These are phyloP conservation scores for Rattus rattus DNA, from an alignment of 2,113 vertebrate species.

Conservation along the genomic window DNA sequence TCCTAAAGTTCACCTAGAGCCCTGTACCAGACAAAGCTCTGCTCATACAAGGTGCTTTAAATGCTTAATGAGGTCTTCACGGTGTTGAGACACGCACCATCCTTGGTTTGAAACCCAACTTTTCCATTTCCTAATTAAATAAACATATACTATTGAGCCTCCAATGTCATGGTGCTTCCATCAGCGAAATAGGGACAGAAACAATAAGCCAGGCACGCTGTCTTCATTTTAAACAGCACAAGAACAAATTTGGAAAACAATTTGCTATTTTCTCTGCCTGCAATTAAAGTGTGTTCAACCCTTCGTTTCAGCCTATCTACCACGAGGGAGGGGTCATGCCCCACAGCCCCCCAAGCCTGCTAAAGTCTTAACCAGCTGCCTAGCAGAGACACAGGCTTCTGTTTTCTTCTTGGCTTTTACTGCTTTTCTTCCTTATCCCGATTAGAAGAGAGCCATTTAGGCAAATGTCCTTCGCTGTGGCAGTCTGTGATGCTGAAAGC, in stretches of 20 bases:
- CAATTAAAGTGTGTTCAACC: neutral
- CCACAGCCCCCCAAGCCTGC: neutral
- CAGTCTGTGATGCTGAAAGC: neutral
- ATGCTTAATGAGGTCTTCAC: neutral
- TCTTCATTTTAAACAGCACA: neutral
- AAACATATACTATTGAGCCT: neutral
- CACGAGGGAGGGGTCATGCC: neutral
- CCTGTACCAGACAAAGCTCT: slow-evolving; percentile 3
- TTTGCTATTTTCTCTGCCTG: neutral
- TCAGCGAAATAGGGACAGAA: slow-evolving; percentile 19
- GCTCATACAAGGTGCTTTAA: neutral
- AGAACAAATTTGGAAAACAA: neutral
- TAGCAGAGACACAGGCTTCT: neutral
- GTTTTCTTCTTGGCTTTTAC: neutral
- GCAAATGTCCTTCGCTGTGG: neutral
- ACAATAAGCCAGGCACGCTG: neutral
- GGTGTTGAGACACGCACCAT: neutral
- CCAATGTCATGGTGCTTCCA: neutral
- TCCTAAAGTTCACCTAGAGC: slow-evolving; percentile 1
- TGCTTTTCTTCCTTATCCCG: neutral
- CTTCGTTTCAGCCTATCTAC: neutral
- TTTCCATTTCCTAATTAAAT: neutral
- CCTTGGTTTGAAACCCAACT: neutral
- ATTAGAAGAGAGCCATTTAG: neutral
- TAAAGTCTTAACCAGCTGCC: neutral